phyloP scores from a whole-genome alignment of 2,797 vertebrate genomes.

The Enoplosus armatus region DNA sequence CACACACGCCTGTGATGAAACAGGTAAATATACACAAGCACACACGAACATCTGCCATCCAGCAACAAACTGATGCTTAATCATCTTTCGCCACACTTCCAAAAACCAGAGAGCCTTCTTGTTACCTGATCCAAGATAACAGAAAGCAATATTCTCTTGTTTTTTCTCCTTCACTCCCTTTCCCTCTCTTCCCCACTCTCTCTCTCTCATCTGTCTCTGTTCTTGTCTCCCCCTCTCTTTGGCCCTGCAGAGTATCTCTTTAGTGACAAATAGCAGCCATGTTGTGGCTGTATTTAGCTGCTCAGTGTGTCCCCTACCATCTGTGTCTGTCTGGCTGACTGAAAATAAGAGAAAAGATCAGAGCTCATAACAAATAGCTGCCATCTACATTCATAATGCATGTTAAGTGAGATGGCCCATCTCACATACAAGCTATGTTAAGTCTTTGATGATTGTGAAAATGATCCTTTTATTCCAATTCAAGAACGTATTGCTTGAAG shows the following conservation, averaged over 20 bases:
- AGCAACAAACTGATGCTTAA: constrained; percentile 42
- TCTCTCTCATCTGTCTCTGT: not conserved
- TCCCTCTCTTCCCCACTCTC: not conserved
- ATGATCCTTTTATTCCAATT: not conserved
- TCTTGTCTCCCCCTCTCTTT: not conserved
- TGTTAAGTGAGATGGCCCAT: not conserved
- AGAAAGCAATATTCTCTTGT: not conserved
- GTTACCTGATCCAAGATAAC: constrained; percentile 45
- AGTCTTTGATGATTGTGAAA: not conserved
- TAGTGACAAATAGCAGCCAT: constrained; percentile 30
- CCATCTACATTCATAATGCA: constrained; percentile 11
- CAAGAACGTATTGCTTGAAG: constrained; percentile 13
- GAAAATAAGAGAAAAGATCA: constrained; percentile 10
- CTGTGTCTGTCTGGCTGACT: constrained; percentile 44
- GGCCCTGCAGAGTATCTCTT: constrained; percentile 39
- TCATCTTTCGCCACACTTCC: constrained; percentile 45
- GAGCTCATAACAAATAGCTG: constrained; percentile 10
- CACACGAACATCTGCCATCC: constrained; percentile 2
- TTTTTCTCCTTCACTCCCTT: not conserved
- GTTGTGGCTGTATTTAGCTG: constrained; percentile 53
- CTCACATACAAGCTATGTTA: not conserved
- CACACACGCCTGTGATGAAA: constrained; percentile 18
- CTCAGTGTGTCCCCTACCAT: constrained; percentile 47
- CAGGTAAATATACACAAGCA: not conserved
- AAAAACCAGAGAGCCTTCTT: constrained; percentile 14